Percentiles rank a stretch among this genome's conserved stretches.
Evolutionary conservation across 2,797 vertebrate genomes (phyloP).

Genomic region (Pangasius larnaudii): DNA sequence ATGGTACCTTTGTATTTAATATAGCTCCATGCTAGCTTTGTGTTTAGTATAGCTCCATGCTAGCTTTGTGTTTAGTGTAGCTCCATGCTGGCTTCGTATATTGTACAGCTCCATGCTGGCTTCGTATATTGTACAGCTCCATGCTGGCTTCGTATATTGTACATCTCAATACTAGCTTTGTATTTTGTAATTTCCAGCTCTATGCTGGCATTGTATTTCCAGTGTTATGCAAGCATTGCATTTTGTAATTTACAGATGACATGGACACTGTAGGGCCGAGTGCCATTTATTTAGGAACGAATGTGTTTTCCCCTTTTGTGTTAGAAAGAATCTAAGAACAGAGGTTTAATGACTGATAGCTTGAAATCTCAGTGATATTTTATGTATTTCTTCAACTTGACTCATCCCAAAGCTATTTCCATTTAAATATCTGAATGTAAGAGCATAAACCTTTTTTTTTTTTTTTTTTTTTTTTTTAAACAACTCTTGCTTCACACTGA

Average conservation of each 20-base stretch:
- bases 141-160: not conserved
- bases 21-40: not conserved
- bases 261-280: not conserved
- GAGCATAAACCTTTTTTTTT: not conserved
- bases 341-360: not conserved
- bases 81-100: not conserved
- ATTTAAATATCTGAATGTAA: not conserved
- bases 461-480: not conserved
- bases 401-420: not conserved
- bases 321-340: not conserved
- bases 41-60: not conserved
- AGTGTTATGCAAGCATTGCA: not conserved
- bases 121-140: not conserved
- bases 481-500: constrained; percentile 6
- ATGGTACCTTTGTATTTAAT: not conserved
- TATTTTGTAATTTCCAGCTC: not conserved
- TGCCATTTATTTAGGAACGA: not conserved
- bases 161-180: not conserved
- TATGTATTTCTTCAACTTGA: not conserved
- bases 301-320: not conserved
- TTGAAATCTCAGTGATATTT: not conserved
- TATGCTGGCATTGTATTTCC: not conserved
- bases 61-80: not conserved
- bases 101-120: not conserved
- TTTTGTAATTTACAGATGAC: not conserved